Percentiles rank a stretch among this genome's conserved stretches.
These are phyloP conservation scores for Enteromius anoplus DNA, from an alignment of 2,797 vertebrate genomes.

Conservation along the genomic window DNA sequence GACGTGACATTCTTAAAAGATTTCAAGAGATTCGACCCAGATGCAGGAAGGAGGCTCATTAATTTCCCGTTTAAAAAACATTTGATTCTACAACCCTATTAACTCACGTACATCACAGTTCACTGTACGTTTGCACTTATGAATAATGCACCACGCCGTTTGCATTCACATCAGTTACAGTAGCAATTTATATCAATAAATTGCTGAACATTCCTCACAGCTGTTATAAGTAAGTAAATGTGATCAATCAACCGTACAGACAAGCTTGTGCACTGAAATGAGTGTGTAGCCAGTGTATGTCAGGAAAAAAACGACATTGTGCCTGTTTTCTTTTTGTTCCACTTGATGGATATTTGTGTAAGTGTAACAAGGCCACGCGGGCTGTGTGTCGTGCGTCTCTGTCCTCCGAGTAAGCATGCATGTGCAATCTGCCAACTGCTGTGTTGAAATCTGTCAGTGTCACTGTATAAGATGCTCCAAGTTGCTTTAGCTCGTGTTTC, in stretches of 20 bases:
- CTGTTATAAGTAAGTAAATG: conserved; percentile 14
- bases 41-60: not conserved
- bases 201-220: conserved; percentile 18
- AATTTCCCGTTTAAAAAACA: not conserved
- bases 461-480: not conserved
- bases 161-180: conserved; percentile 33
- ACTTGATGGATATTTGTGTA: conserved; percentile 35
- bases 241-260: conserved; percentile 20
- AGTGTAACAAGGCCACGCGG: not conserved
- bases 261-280: conserved; percentile 11
- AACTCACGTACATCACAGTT: conserved; percentile 11
- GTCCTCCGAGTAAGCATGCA: conserved; percentile 11
- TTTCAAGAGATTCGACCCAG: not conserved
- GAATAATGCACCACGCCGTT: conserved; percentile 3
- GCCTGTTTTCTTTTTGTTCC: conserved; percentile 28
- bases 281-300: conserved; percentile 1
- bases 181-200: conserved; percentile 33
- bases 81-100: conserved; percentile 18
- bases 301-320: not conserved
- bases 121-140: not conserved
- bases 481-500: not conserved
- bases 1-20: not conserved
- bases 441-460: conserved; percentile 32
- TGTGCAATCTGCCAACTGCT: conserved; percentile 39
- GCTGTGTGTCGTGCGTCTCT: conserved; percentile 10